Evolutionary conservation across 2,888 invertebrate species (phyloP), one percentile per base, ranked within the genome.

Genomic region (Tachina lurida): DNA sequence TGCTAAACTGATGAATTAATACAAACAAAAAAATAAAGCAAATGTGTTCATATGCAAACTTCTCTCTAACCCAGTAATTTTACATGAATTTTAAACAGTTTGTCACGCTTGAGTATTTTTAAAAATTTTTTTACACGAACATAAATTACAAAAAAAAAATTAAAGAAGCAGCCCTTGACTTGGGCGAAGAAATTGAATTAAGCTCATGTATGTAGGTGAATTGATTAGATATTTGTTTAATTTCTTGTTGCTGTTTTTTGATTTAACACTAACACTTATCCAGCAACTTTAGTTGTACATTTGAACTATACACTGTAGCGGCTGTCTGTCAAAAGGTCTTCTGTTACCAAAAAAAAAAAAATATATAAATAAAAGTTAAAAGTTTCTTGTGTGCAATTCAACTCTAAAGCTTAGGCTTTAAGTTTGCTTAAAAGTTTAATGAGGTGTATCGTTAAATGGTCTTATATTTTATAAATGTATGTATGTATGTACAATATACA

Each of bases 51-150:
- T 41, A 39, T 31, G 19, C 39, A 56, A 78, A 45, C 56, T 77
- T 56, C n/a, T 70, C 52, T 60, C 71, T 68, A 78, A 84, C 60
- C 84, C 84, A 76, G 12, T 84, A 84, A 80, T 73, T 67, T 80
- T 67, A 68, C 65, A 71, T 80, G 45, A 63, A 65, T 75, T 65
- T 84, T 17, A 70, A 75, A 62, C 62, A 75, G 19, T 52, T 68
- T 74, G 62, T 56, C 43, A 82, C 47, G 81, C 81, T 68, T 82
- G 75, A 82, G 81, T 75, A 49, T 73, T 58, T 73, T 19, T 41
- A 56, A 67, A n/a, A 4, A 17, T 9, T 17, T 67, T 67, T 49
- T 12, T 54, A 31, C 1, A 39, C 10, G 2, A n/a, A 56, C 45
- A 31, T 7, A 52, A 65, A 76, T 60, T 60, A 39, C 15, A 60